phyloP scores from a whole-genome alignment of 2,113 vertebrate genomes.

The Kryptolebias marmoratus region DNA sequence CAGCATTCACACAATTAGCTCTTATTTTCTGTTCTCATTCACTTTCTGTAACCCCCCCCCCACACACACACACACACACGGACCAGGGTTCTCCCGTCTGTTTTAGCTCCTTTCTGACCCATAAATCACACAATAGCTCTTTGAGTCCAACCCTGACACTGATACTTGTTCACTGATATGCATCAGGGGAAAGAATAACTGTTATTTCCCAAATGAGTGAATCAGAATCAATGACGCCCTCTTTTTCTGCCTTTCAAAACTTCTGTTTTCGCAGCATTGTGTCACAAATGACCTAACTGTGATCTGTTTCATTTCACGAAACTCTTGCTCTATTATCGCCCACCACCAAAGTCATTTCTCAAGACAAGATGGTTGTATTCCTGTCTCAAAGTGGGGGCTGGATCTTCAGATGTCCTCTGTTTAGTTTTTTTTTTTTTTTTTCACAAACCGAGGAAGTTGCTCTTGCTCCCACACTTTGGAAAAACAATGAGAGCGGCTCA shows the following conservation, averaged over 20 bases:
- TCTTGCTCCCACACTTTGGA: constrained; percentile 55
- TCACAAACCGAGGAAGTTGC: constrained; percentile 29
- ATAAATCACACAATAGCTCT: constrained; percentile 54
- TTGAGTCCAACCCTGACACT: constrained; percentile 50
- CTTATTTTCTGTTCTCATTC: too few relatives aligned
- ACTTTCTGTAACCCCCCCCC: not conserved
- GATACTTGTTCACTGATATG: constrained; percentile 67
- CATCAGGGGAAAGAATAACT: constrained; percentile 47
- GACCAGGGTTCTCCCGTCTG: constrained; percentile 16
- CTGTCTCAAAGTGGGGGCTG: too few relatives aligned
- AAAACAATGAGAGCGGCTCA: constrained; percentile 38
- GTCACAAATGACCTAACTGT: too few relatives aligned
- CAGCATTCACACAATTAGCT: too few relatives aligned
- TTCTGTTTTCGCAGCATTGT: not conserved
- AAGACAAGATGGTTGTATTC: too few relatives aligned
- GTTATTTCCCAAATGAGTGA: constrained; percentile 45
- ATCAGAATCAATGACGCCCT: constrained; percentile 48
- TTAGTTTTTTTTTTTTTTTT: not conserved
- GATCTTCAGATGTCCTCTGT: not conserved
- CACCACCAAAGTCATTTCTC: not conserved
- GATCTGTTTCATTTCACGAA: too few relatives aligned
- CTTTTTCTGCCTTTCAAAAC: constrained; percentile 12
- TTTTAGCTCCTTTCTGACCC: constrained; percentile 2
- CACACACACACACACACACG: constrained; percentile 5
- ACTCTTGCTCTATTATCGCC: too few relatives aligned